Base-by-base conservation (phyloP, 2,113 vertebrate species). In the Ahaetulla prasina region DNA sequence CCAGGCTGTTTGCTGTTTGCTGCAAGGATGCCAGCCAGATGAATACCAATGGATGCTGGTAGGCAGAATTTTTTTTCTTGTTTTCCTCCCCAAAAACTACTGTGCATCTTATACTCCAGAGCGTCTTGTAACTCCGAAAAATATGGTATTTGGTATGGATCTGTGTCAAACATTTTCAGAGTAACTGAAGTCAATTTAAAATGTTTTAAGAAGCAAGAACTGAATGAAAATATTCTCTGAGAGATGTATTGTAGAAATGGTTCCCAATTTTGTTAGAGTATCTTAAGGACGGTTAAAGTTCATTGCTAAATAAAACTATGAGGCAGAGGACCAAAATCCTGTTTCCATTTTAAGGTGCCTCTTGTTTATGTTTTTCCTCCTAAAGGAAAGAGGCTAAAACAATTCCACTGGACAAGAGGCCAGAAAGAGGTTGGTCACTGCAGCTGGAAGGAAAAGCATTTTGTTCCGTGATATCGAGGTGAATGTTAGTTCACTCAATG, bases 281-380 rank as follows among this genome's bases (percentile, higher is more conserved):
- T 96, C 97, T 98, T 98, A 98, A 97, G 97, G 96, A 97, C 97
- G 97, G 97, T 97, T 97, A 98, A 96, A 97, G 98, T 97, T 97
- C 97, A 96, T 91, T 94, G 95, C 96, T 97, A 98, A 98, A 97
- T 97, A 97, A 97, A 97, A 97, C 97, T 96, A 96, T 97, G 97
- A 96, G 97, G 96, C 96, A 97, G 96, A 97, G 95, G 96, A 96
- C 91, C 94, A 95, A 97, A 97, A 98, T 98, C 97, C 97, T 98
- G 97, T 98, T 98, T 98, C 98, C 97, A 97, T 97, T 98, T 98
- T 97, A 97, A 97, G 97, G 96, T 96, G 95, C 92, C 95, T 95
- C 94, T 93, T 97, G 97, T 97, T 98, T 98, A 98, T 97, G 94
- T 97, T 98, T 97, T 97, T 96, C 91, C 93, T 95, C 97, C 90